phyloP scores from a whole-genome alignment of 2,888 invertebrate genomes.

The Lordiphosa andalusiaca region DNA sequence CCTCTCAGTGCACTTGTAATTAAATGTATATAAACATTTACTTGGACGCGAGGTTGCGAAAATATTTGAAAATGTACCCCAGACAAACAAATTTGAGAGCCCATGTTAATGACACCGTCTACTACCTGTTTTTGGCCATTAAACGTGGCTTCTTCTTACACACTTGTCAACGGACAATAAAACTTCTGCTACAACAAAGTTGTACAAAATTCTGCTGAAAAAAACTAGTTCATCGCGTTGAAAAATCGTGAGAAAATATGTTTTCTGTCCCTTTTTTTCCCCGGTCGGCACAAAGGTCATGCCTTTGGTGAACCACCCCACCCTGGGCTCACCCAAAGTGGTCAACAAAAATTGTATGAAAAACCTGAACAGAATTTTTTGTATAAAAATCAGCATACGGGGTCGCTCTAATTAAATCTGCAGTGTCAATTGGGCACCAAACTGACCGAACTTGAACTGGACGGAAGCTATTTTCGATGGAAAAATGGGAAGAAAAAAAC shows the following conservation, averaged over 20 bases:
- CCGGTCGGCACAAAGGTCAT: conserved; percentile 45
- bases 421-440: conserved; percentile 67
- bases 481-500: no score
- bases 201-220: conserved; percentile 61
- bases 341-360: conserved; percentile 59
- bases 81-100: conserved; percentile 28
- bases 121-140: conserved; percentile 59
- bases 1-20: conserved; percentile 61
- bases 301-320: conserved; percentile 39
- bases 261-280: conserved; percentile 37
- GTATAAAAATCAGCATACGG: conserved; percentile 22
- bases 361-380: conserved; percentile 42
- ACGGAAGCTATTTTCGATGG: no score
- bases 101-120: conserved; percentile 47
- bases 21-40: conserved; percentile 74
- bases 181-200: conserved; percentile 71
- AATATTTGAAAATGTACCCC: conserved; percentile 37
- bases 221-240: conserved; percentile 61
- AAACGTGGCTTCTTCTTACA: conserved; percentile 36
- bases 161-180: conserved; percentile 37
- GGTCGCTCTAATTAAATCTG: conserved; percentile 74
- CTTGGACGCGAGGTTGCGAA: conserved; percentile 38
- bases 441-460: conserved; percentile 23
- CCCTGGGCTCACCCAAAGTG: conserved; percentile 11
- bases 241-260: conserved; percentile 73